phyloP scores from a whole-genome alignment of 1,140 invertebrate genomes.

The Chlorops oryzae region DNA sequence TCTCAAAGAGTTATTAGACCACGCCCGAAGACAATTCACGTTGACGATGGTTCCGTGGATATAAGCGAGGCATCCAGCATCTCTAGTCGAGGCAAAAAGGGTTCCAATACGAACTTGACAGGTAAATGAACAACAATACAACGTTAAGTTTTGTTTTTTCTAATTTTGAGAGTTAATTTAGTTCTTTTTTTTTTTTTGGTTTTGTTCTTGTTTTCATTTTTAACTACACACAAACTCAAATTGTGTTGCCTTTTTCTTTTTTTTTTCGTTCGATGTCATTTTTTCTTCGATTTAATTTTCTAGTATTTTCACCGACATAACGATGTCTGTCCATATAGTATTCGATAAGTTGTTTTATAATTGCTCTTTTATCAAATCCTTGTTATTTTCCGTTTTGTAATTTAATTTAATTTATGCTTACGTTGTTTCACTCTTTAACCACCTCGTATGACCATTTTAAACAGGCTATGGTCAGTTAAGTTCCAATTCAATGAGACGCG shows the following conservation, averaged over 20 bases:
- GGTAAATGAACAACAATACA: slow-evolving; percentile 51
- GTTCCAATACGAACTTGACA: slow-evolving; percentile 73
- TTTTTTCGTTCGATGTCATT: slow-evolving; percentile 13
- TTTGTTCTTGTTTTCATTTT: slow-evolving; percentile 18
- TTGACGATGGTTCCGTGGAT: slow-evolving; percentile 68
- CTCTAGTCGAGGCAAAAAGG: slow-evolving; percentile 68
- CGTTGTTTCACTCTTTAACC: no score
- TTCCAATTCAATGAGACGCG: slow-evolving; percentile 68
- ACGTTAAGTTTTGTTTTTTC: not conserved
- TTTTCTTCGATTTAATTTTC: no score
- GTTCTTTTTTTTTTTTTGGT: slow-evolving; percentile 7
- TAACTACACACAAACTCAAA: no score
- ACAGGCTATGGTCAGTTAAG: slow-evolving; percentile 45
- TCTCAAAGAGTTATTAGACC: slow-evolving; percentile 57
- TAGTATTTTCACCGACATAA: no score
- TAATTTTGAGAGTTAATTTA: not conserved
- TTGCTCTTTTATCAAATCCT: no score
- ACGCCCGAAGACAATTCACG: slow-evolving; percentile 81
- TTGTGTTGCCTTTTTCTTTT: slow-evolving; percentile 24
- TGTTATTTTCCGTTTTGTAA: slow-evolving; percentile 46
- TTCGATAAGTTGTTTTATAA: no score
- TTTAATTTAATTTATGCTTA: slow-evolving; percentile 30
- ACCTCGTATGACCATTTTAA: no score
- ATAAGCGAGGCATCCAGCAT: slow-evolving; percentile 68
- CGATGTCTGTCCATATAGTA: no score